phyloP scores from a whole-genome alignment of 2,888 invertebrate genomes.

The Acronicta alni region DNA sequence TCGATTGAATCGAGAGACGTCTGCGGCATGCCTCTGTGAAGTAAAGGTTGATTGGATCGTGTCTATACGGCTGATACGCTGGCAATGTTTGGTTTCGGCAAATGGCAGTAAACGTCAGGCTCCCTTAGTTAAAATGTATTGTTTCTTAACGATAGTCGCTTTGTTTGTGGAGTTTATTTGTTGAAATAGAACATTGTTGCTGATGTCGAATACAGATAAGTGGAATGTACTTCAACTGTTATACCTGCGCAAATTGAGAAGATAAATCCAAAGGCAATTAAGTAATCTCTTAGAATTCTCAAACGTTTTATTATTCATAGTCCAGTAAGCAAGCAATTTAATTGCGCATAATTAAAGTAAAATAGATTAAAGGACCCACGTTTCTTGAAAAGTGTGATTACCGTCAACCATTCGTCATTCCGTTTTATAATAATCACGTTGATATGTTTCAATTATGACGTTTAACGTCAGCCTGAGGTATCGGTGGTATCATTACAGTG shows the following conservation, averaged over 20 bases:
- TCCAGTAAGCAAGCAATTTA: slow-evolving; percentile 30
- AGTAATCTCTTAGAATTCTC: slow-evolving; percentile 25
- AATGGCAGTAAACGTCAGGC: slow-evolving; percentile 56
- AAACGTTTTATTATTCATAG: slow-evolving; percentile 35
- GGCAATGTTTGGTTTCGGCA: slow-evolving; percentile 74
- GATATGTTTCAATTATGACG: slow-evolving; percentile 56
- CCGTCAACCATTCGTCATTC: slow-evolving; percentile 44
- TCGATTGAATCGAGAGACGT: slow-evolving; percentile 86
- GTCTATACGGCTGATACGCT: slow-evolving; percentile 76
- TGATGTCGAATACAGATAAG: slow-evolving; percentile 41
- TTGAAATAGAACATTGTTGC: slow-evolving; percentile 50
- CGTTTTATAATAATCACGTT: slow-evolving; percentile 46
- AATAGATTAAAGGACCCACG: slow-evolving; percentile 17
- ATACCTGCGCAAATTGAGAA: slow-evolving; percentile 26
- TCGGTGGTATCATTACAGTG: slow-evolving; percentile 55
- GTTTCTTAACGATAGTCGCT: slow-evolving; percentile 53
- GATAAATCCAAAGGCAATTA: slow-evolving; percentile 32
- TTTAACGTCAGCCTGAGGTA: slow-evolving; percentile 48
- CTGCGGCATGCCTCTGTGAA: slow-evolving; percentile 82
- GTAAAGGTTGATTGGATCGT: slow-evolving; percentile 86
- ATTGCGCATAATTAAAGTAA: slow-evolving; percentile 29
- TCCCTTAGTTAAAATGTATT: slow-evolving; percentile 57
- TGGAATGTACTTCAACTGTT: slow-evolving; percentile 13
- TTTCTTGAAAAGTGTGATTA: slow-evolving; percentile 45
- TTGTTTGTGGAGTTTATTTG: slow-evolving; percentile 51